phyloP scores from a whole-genome alignment of 2,113 vertebrate genomes.

The Ochotona princeps region DNA sequence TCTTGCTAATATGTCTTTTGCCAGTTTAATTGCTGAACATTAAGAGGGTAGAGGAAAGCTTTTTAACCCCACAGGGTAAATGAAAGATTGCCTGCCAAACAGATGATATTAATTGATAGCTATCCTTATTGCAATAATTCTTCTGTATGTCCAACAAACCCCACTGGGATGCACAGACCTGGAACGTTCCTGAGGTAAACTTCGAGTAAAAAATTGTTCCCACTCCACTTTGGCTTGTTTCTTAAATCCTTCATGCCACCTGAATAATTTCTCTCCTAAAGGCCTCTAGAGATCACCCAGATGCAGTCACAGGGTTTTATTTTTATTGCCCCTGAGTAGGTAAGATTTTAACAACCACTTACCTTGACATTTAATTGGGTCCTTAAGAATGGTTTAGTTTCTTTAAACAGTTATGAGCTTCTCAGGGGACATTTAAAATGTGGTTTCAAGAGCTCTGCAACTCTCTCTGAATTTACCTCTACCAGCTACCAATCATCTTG shows the following conservation, averaged over 20 bases:
- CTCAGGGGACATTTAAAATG: slow-evolving; percentile 28
- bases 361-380: slow-evolving; percentile 44
- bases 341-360: slow-evolving; percentile 42
- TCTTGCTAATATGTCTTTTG: neutral
- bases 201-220: neutral
- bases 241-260: neutral
- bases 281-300: neutral
- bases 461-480: neutral
- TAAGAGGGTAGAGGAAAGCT: neutral
- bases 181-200: neutral
- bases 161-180: neutral
- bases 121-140: neutral
- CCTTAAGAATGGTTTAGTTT: slow-evolving; percentile 60
- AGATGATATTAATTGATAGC: neutral
- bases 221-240: neutral
- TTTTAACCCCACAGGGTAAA: neutral
- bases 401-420: slow-evolving; percentile 59
- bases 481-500: neutral
- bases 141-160: neutral
- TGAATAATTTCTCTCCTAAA: neutral
- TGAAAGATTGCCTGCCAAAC: neutral
- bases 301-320: slow-evolving; percentile 2
- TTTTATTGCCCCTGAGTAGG: slow-evolving; percentile 10
- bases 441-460: slow-evolving; percentile 8
- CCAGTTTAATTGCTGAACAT: neutral